Evolutionary conservation across 2,888 invertebrate genomes (phyloP).

Genomic region (Pheosia tremula): DNA sequence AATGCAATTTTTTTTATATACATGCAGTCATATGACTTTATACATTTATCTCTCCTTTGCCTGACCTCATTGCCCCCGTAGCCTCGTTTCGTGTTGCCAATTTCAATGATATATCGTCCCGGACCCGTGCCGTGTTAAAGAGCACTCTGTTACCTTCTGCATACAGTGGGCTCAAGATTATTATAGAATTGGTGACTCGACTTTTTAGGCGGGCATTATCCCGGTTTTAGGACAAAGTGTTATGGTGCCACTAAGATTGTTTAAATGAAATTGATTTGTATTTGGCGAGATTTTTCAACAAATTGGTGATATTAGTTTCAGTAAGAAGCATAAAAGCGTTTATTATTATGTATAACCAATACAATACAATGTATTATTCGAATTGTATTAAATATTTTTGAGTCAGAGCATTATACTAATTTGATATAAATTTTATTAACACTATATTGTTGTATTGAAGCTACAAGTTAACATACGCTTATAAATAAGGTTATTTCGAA

Average conservation of each 20-base stretch:
- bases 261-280: too few species aligned
- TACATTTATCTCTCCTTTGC: neutral
- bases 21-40: neutral
- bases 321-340: too few species aligned
- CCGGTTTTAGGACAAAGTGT: neutral
- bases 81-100: constrained; percentile 26
- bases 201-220: neutral
- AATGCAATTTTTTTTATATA: neutral
- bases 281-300: too few species aligned
- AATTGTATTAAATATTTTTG: too few species aligned
- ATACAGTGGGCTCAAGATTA: constrained; percentile 11
- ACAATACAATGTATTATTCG: too few species aligned
- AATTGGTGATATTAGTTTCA: too few species aligned
- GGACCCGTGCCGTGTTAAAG: constrained; percentile 35
- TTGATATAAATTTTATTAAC: too few species aligned
- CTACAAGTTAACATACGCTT: too few species aligned
- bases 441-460: too few species aligned
- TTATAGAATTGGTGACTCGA: constrained; percentile 21
- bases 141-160: constrained; percentile 32
- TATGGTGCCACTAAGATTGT: neutral
- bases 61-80: constrained; percentile 7
- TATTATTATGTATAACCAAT: too few species aligned
- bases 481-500: neutral
- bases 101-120: constrained; percentile 38
- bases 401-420: too few species aligned